A percentile compares a stretch with the other conserved stretches of the same genome.
phyloP scores from a whole-genome alignment of 2,888 invertebrate species.

The Sesia bembeciformis region DNA sequence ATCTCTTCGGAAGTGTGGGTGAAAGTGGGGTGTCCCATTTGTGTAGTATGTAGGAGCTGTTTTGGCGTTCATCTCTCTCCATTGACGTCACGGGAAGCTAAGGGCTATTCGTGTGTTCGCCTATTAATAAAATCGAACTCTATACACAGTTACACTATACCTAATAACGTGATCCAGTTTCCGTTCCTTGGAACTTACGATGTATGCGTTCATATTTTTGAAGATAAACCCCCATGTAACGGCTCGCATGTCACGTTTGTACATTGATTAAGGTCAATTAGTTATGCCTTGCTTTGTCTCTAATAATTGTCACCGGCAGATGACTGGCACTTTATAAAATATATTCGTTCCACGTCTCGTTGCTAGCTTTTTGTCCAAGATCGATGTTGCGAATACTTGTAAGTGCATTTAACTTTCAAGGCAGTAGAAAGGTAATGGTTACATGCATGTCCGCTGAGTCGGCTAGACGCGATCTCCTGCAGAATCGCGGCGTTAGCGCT shows the following conservation, averaged over 20 bases:
- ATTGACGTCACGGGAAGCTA: slow-evolving; percentile 41
- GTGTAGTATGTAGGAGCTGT: slow-evolving; percentile 26
- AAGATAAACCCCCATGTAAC: neutral
- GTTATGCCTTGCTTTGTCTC: slow-evolving; percentile 11
- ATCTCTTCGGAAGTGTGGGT: slow-evolving; percentile 23
- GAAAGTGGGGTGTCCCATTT: slow-evolving; percentile 25
- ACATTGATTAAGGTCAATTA: slow-evolving; percentile 8
- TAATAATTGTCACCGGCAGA: neutral
- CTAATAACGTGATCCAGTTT: slow-evolving; percentile 14
- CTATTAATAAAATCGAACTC: slow-evolving; percentile 50
- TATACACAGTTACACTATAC: slow-evolving; percentile 8
- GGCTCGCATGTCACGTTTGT: neutral
- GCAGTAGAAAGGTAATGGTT: slow-evolving; percentile 24
- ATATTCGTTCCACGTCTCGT: neutral
- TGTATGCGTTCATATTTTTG: neutral
- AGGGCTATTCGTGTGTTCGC: slow-evolving; percentile 53
- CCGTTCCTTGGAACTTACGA: slow-evolving; percentile 4
- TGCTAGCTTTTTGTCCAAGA: neutral
- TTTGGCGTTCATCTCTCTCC: slow-evolving; percentile 31
- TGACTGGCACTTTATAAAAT: too few relatives aligned
- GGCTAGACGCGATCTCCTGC: slow-evolving; percentile 43
- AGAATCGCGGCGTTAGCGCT: slow-evolving; percentile 30
- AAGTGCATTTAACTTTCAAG: slow-evolving; percentile 1
- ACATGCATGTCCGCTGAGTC: slow-evolving; percentile 16
- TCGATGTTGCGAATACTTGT: too few relatives aligned